Base-by-base conservation (phyloP, 2,797 vertebrate species). In the Mionectes olivaceus region DNA sequence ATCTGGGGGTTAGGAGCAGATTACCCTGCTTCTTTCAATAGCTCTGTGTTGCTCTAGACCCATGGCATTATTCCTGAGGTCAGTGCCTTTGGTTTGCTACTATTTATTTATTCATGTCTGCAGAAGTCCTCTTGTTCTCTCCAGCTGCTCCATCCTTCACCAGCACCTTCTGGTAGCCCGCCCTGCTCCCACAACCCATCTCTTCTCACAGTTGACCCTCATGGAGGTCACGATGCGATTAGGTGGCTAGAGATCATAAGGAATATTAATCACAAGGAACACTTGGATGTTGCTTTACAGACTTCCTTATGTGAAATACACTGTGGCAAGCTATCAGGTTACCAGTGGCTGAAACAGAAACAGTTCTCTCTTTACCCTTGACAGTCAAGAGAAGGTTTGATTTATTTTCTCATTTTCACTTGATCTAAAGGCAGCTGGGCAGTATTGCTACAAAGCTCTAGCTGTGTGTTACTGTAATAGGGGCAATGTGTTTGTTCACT, bases 381-480 rank as follows among this genome's bases (percentile, higher is more conserved):
- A 95, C 94, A 96, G 67, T 93, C 92, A 73, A 78, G 91, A 89
- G 87, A 91, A 79, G 52, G 82, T 92, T 95, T 96, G 96, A 96
- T 96, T 95, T 95, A 96, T 94, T 93, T 96, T 95, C 95, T 94
- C 84, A 87, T 97, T 96, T 97, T 96, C 89, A 92, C 89, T 92
- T 70, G 2, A 70, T 95, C 87, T 88, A 92, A 83, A 93, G 89
- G 94, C 95, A 96, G 84, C 92, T 97, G 92, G 87, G 80, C 87
- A 93, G 76, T 78, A 83, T 76, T 95, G 89, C 92, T 93, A 56
- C 89, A 94, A 92, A 96, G 64, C 89, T 78, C 79, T 81, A 81
- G 68, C 65, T 95, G 69, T 80, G 71, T 95, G 84, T 91, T 84
- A 85, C 30, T 83, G 79, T 95, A 97, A 95, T 83, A 69, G 69